Base-by-base conservation (phyloP, 2,113 vertebrate genomes). In the Microcebus lehilahytsara region DNA sequence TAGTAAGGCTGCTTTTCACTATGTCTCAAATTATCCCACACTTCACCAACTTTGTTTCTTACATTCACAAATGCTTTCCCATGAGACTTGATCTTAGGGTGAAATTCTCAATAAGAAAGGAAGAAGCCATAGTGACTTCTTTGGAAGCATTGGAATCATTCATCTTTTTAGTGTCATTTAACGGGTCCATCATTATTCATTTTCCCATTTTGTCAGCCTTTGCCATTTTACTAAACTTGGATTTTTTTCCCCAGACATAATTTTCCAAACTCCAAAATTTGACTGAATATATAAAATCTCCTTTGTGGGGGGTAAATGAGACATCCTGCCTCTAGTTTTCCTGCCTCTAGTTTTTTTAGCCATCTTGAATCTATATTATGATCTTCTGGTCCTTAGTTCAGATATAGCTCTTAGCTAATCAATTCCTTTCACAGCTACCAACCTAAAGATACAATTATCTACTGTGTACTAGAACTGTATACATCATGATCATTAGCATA, bases 31-130 rank as follows among this genome's bases (percentile, higher is more conserved):
- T 62, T 91, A 77, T 56, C 37, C 40, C 6, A 14, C 13, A n/a
- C 4, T 32, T 91, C 10, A 75, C 3, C 51, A 64, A 23, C 22
- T 91, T 37, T 46, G 42, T 84, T 34, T 1, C 34, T 92, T 49
- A 77, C 27, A 79, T 85, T 46, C 51, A 11, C 32, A 77, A 80
- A 64, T 51, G 40, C 46, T 93, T 84, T 58, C 37, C 67, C 13
- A 53, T 4, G 2, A 86, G 14, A 11, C 6, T 87, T 79, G 40
- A 62, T 69, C 46, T 85, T 80, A 84, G 58, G 34, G 58, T 56
- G 66, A 92, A 85, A 94, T 75, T 92, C 51, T 89, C 72, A 85
- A 1, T 34, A 81, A 88, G 95, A 17, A 83, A 93, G 81, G 86
- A 79, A 34, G n/a, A 20, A 10, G 34, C 22, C 72, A 42, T 17